phyloP scores from a whole-genome alignment of 2,113 vertebrate genomes.

The Piliocolobus tephrosceles region DNA sequence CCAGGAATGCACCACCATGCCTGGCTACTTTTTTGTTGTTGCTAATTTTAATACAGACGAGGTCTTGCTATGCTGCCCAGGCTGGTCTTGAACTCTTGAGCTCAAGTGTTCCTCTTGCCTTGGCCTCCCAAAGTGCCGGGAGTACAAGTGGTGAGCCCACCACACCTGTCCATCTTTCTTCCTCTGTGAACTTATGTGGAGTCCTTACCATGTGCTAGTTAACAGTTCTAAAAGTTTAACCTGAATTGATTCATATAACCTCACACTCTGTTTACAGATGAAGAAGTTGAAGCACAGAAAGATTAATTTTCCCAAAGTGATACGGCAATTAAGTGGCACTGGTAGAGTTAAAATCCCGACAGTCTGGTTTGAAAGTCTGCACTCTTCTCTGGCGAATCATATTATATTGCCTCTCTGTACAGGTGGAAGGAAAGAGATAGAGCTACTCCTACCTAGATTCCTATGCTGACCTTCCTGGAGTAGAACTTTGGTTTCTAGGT shows the following conservation, averaged over 20 bases:
- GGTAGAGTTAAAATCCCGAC: slow-evolving; percentile 23
- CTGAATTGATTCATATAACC: slow-evolving; percentile 25
- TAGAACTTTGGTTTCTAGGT: background rate
- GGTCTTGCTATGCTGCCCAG: too few relatives aligned
- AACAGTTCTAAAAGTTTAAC: slow-evolving; percentile 41
- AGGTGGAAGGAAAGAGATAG: background rate
- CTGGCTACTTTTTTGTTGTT: too few relatives aligned
- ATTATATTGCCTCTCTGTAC: background rate
- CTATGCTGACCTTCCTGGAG: background rate
- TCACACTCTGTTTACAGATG: slow-evolving; percentile 28
- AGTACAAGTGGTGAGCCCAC: too few relatives aligned
- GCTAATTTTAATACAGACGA: too few relatives aligned
- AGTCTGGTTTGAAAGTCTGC: background rate
- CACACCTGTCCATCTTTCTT: background rate
- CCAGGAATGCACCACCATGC: too few relatives aligned
- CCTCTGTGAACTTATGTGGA: background rate
- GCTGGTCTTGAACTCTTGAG: too few relatives aligned
- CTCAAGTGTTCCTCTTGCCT: too few relatives aligned
- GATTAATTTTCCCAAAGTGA: slow-evolving; percentile 41
- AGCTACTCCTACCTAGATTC: background rate
- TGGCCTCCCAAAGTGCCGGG: too few relatives aligned
- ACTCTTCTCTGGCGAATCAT: background rate
- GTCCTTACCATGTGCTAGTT: background rate
- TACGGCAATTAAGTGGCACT: slow-evolving; percentile 13
- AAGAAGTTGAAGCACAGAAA: slow-evolving; percentile 45